Base-by-base conservation (phyloP, 2,888 invertebrate species). In the Mythimna loreyi region DNA sequence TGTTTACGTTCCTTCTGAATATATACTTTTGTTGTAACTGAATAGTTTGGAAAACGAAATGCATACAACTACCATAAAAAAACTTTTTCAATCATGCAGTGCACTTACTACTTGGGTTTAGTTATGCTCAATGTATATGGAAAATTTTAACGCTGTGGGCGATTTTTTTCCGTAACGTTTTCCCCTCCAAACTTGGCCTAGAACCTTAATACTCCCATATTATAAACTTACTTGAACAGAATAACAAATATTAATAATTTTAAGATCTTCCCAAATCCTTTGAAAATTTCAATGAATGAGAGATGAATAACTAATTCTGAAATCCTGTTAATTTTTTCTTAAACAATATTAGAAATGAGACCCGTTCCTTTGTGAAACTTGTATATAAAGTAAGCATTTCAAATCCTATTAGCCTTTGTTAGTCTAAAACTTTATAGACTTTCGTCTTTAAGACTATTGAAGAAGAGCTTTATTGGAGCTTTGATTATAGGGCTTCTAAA, bases 331-430 rank as follows among this genome's bases (percentile, higher is more conserved):
- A 1, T 33, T 67, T 76, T 72, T 72, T 68, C 57, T 43, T 25
- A 53, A 80, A 50, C 28, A 64, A 65, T 59, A 21, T 69, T 45
- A 70, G 50, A 69, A 78, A 74, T 49, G n/a, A 16, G 7, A 64
- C 19, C 65, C 40, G 30, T 33, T 23, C 68, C 55, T 72, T 80
- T 78, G 70, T 75, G 30, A 28, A 73, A 82, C 56, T 78, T 75
- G 49, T 58, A 21, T 67, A 67, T 63, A 67, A 79, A 83, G 66
- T 83, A 70, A 79, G 73, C 57, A 56, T 68, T 78, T 62, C 53
- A 69, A 81, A 78, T 72, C 61, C 19, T 73, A 69, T 80, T 75
- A 72, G 55, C 56, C 68, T 82, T 79, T 76, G 73, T 74, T 70
- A 62, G 28, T 40, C 28, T 53, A 19, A 70, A 79, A 82, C 69